Base-by-base conservation (phyloP, 2,797 vertebrate species). In the Acanthurus leucopareius region DNA sequence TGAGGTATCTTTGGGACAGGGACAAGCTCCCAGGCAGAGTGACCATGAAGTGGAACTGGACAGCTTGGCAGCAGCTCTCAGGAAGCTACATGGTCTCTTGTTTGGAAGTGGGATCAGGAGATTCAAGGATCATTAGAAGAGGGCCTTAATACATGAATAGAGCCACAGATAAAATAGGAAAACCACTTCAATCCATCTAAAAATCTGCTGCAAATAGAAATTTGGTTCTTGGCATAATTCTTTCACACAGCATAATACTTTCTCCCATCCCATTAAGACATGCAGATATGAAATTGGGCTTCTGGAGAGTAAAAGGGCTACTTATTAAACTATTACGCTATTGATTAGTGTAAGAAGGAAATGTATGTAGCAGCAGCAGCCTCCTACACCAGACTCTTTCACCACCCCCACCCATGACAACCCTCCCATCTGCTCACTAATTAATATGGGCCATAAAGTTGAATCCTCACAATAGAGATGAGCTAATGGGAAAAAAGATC, bases 61-160 rank as follows among this genome's bases (percentile, higher is more conserved):
- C 79, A 69, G 77, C 77, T 76, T 90, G 79, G 83, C 77, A 54
- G 51, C 71, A 57, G 66, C 69, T 82, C 51, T 51, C 76, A 69
- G 69, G 63, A 83, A 73, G 60, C 75, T 82, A 74, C 74, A 80
- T 54, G 73, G 61, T 70, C 64, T 77, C 60, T 20, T 15, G 58
- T 44, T 67, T 82, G 69, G 64, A 75, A 61, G 54, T n/a, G 32
- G 68, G 57, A 80, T 84, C 62, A 82, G 63, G 72, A 86, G 49
- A 73, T 80, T 88, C 73, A 86, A 74, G 79, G 74, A 82, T 88
- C 75, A 83, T 90, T 82, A 74, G 60, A 75, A 74, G 86, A 20
- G 61, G 57, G 64, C 62, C 44, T 52, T 19, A 56, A 38, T 57
- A 78, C 74, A 78, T 69, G 56, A 69, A 86, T 48, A 20, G 35